phyloP scores from a whole-genome alignment of 2,888 invertebrate species.

The Pegoplata infirma region DNA sequence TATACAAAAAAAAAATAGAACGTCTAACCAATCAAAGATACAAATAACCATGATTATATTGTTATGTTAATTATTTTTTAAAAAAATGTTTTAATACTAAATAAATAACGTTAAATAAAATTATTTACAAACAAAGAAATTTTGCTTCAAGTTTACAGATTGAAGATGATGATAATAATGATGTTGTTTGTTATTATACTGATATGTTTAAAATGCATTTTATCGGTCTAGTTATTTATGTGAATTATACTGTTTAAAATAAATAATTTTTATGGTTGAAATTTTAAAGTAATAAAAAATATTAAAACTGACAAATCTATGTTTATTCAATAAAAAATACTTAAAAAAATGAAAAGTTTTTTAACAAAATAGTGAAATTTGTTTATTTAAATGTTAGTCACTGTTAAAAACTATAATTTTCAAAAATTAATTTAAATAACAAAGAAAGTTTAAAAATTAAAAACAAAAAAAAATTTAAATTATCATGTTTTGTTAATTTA shows the following conservation, averaged over 20 bases:
- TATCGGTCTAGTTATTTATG: conserved; percentile 59
- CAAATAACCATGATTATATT: conserved; percentile 24
- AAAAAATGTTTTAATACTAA: background rate
- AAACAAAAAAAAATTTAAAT: background rate
- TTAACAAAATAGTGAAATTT: background rate
- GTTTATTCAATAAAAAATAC: conserved; percentile 13
- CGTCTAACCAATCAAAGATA: background rate
- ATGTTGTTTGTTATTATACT: conserved; percentile 9
- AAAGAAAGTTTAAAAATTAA: conserved; percentile 22
- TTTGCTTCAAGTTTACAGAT: background rate
- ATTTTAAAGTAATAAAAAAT: conserved; percentile 5
- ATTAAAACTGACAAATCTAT: conserved; percentile 5
- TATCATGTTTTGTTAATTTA: background rate
- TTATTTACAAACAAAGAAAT: conserved; percentile 50
- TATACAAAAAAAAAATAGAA: no score
- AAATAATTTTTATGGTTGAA: conserved; percentile 13
- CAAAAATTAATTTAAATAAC: conserved; percentile 38
- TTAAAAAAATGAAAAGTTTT: background rate
- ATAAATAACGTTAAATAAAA: conserved; percentile 48
- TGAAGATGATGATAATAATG: background rate
- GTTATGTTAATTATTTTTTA: conserved; percentile 57
- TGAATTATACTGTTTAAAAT: conserved; percentile 32
- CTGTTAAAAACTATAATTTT: background rate
- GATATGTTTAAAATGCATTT: conserved; percentile 48
- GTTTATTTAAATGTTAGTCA: background rate